Base-by-base conservation (phyloP, 1,140 invertebrate species). In the Temnothorax longispinosus region DNA sequence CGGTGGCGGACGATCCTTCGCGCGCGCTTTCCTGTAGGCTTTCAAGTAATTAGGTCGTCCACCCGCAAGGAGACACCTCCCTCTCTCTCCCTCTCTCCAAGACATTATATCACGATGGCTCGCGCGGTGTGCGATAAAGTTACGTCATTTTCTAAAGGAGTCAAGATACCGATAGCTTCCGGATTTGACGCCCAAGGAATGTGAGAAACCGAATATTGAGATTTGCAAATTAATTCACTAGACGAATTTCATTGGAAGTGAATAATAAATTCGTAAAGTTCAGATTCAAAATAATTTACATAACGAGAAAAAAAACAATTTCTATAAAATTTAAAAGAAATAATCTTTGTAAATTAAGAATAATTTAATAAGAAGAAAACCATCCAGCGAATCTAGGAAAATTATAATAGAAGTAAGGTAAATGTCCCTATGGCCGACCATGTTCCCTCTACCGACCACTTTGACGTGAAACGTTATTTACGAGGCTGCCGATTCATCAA, bases 31-130 rank as follows among this genome's bases (percentile, higher is more conserved):
- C 86, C 75, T 72, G 65, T 89, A 89, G 89, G 91, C 92, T 93
- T 92, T 93, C 90, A 93, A 92, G 85, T 92, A 93, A 93, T 93
- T 93, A 92, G 92, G 92, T 92, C 92, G 92, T 87, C 84, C 88
- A 60, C 86, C 89, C 88, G 72, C 90, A 88, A 89, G 78, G 75
- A 88, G 88, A 90, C 82, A 72, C 86, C 32, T 35, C 47, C 56
- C 71, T 69, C 38, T n/a, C 65, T 69, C 47, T 76, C 35, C 62
- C 82, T 76, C 21, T 74, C 38, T 41, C 21, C 21, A 47, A 71
- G 44, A 18, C 32, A 60, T 74, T 74, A 74, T 74, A 41, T 60
- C 67, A 50, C 54, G 54, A 72, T 72, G 44, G 27, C 7, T 74
- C 64, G 35, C 44, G 10, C 18, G n/a, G 21, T 41, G 11, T 32